Conservation (phyloP, 2,797 vertebrate genomes). For the Sciurus vulgaris region DNA sequence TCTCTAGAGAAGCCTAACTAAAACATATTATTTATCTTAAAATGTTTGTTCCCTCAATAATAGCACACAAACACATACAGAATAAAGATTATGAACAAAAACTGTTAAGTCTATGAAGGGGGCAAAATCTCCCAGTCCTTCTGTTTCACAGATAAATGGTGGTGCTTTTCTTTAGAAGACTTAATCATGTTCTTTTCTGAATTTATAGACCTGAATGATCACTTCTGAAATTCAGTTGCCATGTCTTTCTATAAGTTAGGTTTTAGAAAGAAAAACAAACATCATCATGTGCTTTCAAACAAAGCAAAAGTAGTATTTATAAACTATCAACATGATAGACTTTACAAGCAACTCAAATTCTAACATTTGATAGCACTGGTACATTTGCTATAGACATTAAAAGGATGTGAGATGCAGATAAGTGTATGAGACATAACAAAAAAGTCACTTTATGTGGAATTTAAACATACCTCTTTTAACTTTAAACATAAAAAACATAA, state of each 20-base stretch:
- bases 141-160: constrained; percentile 51
- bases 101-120: background rate
- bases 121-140: constrained; percentile 8
- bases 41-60: constrained; percentile 33
- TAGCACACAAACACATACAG: constrained; percentile 1
- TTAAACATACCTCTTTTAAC: constrained; percentile 63
- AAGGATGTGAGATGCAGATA: constrained; percentile 21
- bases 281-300: constrained; percentile 19
- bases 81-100: constrained; percentile 47
- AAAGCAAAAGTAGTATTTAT: constrained; percentile 57
- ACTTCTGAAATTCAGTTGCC: constrained; percentile 64
- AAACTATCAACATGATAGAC: constrained; percentile 45
- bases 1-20: background rate
- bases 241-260: constrained; percentile 53
- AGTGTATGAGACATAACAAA: constrained; percentile 41
- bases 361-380: background rate
- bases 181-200: constrained; percentile 58
- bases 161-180: background rate
- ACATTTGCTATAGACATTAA: constrained; percentile 42
- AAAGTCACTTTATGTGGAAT: constrained; percentile 32
- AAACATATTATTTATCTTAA: background rate
- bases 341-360: constrained; percentile 39
- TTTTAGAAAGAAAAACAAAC: constrained; percentile 61
- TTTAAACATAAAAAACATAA: constrained; percentile 68
- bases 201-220: constrained; percentile 55